Evolutionary conservation across 2,888 invertebrate genomes (phyloP).

Genomic region (Epistrophe grossulariae): DNA sequence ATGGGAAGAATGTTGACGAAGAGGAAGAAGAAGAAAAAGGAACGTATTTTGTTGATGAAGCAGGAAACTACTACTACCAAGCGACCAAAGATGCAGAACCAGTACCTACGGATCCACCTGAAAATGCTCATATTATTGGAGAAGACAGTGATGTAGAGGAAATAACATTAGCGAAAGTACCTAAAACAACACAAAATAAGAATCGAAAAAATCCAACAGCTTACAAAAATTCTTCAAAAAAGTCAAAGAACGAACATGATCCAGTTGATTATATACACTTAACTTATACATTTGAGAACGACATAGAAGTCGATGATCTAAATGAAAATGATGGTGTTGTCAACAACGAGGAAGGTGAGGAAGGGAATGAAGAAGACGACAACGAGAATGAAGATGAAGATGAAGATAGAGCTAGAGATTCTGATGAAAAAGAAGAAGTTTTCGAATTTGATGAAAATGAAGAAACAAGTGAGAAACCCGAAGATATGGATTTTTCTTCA

Average conservation of each 20-base stretch:
- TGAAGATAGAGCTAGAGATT: slow-evolving; percentile 87
- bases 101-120: slow-evolving; percentile 87
- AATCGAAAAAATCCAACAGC: slow-evolving; percentile 2
- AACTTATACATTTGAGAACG: slow-evolving; percentile 89
- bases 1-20: slow-evolving; percentile 76
- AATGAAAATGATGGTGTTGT: slow-evolving; percentile 77
- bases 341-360: slow-evolving; percentile 77
- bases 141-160: slow-evolving; percentile 57
- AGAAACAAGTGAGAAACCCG: slow-evolving; percentile 83
- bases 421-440: slow-evolving; percentile 84
- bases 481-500: slow-evolving; percentile 40
- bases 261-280: slow-evolving; percentile 82
- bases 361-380: slow-evolving; percentile 79
- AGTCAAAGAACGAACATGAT: slow-evolving; percentile 45
- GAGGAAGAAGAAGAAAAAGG: slow-evolving; percentile 87
- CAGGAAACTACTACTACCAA: slow-evolving; percentile 93
- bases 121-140: slow-evolving; percentile 78
- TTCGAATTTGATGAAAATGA: slow-evolving; percentile 79
- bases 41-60: slow-evolving; percentile 92
- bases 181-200: slow-evolving; percentile 16
- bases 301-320: slow-evolving; percentile 85
- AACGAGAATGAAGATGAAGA: slow-evolving; percentile 78
- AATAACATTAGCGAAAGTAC: slow-evolving; percentile 3
- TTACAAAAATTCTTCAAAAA: not conserved
- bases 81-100: slow-evolving; percentile 87